Percentiles rank a stretch among this genome's conserved stretches.
Evolutionary conservation across 2,888 invertebrate species (phyloP).

Genomic region (Girardia tigrina): DNA sequence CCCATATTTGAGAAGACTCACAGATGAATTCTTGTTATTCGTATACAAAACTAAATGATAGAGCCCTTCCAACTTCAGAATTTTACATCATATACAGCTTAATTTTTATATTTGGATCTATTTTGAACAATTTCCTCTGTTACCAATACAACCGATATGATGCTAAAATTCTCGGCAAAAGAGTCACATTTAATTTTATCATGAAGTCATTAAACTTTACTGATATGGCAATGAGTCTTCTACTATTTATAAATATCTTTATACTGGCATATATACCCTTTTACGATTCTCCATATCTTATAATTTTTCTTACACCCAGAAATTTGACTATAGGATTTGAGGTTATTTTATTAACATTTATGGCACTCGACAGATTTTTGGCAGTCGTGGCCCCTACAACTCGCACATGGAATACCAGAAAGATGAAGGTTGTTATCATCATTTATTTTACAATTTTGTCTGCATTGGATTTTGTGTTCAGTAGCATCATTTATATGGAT

Average conservation of each 20-base stretch:
- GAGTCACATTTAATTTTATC: slow-evolving; percentile 3
- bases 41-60: not conserved
- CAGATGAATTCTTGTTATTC: not conserved
- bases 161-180: not conserved
- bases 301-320: not conserved
- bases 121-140: not conserved
- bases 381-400: not conserved
- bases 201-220: not conserved
- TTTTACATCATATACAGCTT: not conserved
- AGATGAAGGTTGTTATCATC: not conserved
- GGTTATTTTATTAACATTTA: not conserved
- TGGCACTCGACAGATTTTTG: not conserved
- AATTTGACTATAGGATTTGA: not conserved
- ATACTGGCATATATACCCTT: not conserved
- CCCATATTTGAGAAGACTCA: too few species aligned
- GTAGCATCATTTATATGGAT: not conserved
- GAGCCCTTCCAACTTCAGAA: not conserved
- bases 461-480: not conserved
- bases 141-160: not conserved
- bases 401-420: not conserved
- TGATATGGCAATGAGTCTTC: not conserved
- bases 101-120: not conserved
- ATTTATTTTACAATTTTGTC: not conserved
- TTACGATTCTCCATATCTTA: not conserved
- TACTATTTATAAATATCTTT: not conserved